Evolutionary conservation across 2,113 vertebrate species (phyloP).

Genomic region (Tichodroma muraria): DNA sequence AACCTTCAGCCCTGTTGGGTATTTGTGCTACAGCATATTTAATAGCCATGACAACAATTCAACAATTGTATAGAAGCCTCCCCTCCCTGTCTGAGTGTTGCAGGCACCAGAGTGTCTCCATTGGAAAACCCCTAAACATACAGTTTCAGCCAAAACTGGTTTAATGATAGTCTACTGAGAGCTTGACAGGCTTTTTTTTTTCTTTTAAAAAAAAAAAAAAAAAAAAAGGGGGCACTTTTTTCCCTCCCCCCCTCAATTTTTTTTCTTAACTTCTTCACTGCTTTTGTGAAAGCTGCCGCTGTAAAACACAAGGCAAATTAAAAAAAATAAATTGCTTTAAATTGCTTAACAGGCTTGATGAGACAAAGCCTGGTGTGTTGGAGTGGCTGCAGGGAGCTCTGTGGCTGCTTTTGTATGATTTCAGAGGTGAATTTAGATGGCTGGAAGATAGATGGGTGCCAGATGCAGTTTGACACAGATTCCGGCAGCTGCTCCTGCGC

Average conservation of each 20-base stretch:
- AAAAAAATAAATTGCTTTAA: slow-evolving; percentile 61
- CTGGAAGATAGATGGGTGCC: slow-evolving; percentile 79
- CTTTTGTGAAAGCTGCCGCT: slow-evolving; percentile 29
- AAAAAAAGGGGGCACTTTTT: background rate
- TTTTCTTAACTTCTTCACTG: background rate
- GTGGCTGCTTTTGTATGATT: slow-evolving; percentile 65
- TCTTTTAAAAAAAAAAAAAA: background rate
- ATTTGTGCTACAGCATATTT: slow-evolving; percentile 67
- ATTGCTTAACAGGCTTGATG: slow-evolving; percentile 65
- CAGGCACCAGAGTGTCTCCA: slow-evolving; percentile 72
- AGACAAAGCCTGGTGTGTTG: slow-evolving; percentile 73
- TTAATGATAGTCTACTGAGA: slow-evolving; percentile 62
- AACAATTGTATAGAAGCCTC: slow-evolving; percentile 73
- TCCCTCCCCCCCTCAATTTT: background rate
- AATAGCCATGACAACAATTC: slow-evolving; percentile 79
- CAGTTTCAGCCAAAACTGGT: slow-evolving; percentile 67
- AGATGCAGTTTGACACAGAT: slow-evolving; percentile 77
- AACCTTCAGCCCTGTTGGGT: slow-evolving; percentile 54
- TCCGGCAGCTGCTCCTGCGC: slow-evolving; percentile 72
- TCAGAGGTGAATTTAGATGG: slow-evolving; percentile 75
- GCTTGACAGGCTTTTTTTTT: slow-evolving; percentile 46
- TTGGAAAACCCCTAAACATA: slow-evolving; percentile 67
- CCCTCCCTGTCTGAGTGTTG: slow-evolving; percentile 66
- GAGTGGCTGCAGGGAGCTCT: slow-evolving; percentile 54
- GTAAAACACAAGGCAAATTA: slow-evolving; percentile 56